phyloP scores from a whole-genome alignment of 2,888 invertebrate species.

The Aphodius sticticus region DNA sequence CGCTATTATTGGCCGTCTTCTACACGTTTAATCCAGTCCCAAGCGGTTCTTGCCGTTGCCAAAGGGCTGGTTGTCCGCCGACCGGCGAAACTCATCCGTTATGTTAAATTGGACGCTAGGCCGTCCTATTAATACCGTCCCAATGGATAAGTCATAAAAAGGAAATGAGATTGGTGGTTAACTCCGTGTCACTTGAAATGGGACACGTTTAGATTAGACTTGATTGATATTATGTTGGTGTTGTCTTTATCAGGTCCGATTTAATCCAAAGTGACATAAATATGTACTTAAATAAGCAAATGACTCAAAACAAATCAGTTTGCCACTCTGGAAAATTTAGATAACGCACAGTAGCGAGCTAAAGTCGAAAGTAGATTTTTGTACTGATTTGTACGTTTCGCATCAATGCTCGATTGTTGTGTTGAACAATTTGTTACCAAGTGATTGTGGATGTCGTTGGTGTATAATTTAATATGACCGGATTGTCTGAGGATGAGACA shows the following conservation, averaged over 20 bases:
- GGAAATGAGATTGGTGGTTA: not conserved
- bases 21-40: not conserved
- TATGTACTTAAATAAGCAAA: too few species aligned
- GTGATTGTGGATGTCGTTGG: too few species aligned
- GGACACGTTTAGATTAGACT: not conserved
- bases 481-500: too few species aligned
- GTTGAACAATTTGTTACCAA: too few species aligned
- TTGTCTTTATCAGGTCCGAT: not conserved
- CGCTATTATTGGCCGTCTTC: not conserved
- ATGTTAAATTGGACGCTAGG: slow-evolving; percentile 4
- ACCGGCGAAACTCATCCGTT: not conserved
- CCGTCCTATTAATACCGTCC: not conserved
- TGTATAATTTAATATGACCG: too few species aligned
- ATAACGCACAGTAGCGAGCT: too few species aligned
- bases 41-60: not conserved
- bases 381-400: too few species aligned
- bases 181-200: not conserved
- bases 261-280: too few species aligned
- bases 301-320: too few species aligned
- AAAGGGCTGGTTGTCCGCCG: not conserved
- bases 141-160: not conserved
- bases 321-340: too few species aligned
- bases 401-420: too few species aligned
- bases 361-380: too few species aligned
- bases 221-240: not conserved